A percentile compares a stretch with the other conserved stretches of the same genome.
Conservation (phyloP, 2,888 invertebrate genomes). For the Eupeodes latifasciatus region DNA sequence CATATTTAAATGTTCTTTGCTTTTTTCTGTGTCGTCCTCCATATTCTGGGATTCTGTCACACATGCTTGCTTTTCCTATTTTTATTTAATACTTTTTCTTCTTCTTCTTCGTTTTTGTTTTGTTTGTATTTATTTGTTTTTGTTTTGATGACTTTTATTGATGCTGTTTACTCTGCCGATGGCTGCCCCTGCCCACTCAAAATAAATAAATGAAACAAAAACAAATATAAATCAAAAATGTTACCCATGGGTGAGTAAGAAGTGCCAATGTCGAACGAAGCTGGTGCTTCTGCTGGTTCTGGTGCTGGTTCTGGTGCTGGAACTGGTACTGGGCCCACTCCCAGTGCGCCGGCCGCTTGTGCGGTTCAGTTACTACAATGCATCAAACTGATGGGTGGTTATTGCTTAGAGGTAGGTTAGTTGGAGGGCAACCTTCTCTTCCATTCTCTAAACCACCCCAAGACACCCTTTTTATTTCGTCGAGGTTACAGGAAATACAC, state of each 20-base stretch:
- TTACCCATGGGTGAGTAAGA: slow-evolving; percentile 37
- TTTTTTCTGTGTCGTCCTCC: background rate
- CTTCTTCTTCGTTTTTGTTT: background rate
- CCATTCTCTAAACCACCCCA: too few relatives aligned
- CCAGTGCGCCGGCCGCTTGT: background rate
- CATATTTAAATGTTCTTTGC: slow-evolving; percentile 65
- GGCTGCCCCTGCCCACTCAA: slow-evolving; percentile 50
- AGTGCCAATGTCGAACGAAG: background rate
- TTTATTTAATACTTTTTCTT: slow-evolving; percentile 5
- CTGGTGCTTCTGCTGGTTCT: too few relatives aligned
- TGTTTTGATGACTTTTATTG: slow-evolving; percentile 70
- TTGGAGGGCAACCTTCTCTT: background rate
- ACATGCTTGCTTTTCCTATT: background rate
- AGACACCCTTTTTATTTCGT: slow-evolving; percentile 41
- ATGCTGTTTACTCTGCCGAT: slow-evolving; percentile 41
- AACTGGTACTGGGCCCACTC: too few relatives aligned
- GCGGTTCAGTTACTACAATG: slow-evolving; percentile 26
- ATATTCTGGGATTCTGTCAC: slow-evolving; percentile 10
- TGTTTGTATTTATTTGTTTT: slow-evolving; percentile 26
- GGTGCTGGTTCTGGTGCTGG: too few relatives aligned
- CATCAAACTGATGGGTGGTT: slow-evolving; percentile 20
- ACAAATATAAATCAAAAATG: slow-evolving; percentile 49
- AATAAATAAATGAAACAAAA: slow-evolving; percentile 38
- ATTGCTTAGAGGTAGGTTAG: background rate
- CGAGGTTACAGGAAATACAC: slow-evolving; percentile 65